phyloP scores from a whole-genome alignment of 1,140 invertebrate species.

The Portunus trituberculatus region DNA sequence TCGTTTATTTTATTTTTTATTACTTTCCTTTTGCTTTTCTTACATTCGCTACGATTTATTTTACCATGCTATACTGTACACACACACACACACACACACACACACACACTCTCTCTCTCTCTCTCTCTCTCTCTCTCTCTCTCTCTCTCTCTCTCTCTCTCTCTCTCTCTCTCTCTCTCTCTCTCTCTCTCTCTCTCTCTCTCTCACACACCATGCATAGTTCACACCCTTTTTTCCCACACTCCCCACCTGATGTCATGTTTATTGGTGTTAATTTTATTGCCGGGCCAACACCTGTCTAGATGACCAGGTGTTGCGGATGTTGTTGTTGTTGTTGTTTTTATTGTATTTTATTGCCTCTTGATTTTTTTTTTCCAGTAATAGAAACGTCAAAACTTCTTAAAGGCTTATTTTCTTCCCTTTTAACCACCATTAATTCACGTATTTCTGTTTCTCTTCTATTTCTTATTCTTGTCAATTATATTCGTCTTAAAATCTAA shows the following conservation, averaged over 20 bases:
- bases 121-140: slow-evolving; percentile 52
- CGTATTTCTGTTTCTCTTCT: no score
- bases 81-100: no score
- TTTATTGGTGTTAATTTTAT: slow-evolving; percentile 24
- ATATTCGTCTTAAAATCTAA: no score
- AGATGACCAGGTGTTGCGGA: neutral
- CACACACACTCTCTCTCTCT: slow-evolving; percentile 23
- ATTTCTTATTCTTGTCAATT: no score
- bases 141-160: slow-evolving; percentile 48
- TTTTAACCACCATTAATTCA: no score
- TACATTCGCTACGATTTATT: no score
- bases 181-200: slow-evolving; percentile 6
- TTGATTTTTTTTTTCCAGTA: neutral
- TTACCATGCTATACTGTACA: no score
- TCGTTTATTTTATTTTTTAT: neutral
- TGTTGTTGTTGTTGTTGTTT: neutral
- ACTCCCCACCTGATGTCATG: neutral
- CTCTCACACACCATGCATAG: neutral
- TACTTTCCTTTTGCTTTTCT: neutral
- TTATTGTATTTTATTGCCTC: neutral
- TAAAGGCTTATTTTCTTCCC: no score
- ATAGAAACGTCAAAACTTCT: no score
- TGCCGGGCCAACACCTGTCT: neutral
- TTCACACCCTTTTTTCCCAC: neutral
- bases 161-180: slow-evolving; percentile 20